Base-by-base conservation (phyloP, 2,113 vertebrate species). In the Scalopus aquaticus region DNA sequence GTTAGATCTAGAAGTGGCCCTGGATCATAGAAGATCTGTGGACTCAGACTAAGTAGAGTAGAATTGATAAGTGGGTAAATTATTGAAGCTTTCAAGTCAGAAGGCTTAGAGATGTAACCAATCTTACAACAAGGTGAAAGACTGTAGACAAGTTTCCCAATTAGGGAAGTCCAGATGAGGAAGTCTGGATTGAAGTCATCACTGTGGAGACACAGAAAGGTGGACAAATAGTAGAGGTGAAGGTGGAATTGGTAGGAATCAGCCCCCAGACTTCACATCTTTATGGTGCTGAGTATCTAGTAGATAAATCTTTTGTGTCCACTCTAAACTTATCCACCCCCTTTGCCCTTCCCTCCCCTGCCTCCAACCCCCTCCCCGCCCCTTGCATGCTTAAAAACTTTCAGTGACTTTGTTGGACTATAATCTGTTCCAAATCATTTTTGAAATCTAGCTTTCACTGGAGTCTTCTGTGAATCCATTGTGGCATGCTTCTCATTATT, bases 321-420 rank as follows among this genome's bases (percentile, higher is more conserved):
- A 26, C 15, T 60, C 10, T 88, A 26, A 86, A 70, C 3, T 37
- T 20, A n/a, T 35, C 46, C 7, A 9, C 26, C 17, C 46, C 37
- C 11, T 4, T 37, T 35, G 1, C n/a, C 1, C 6, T 9, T 35
- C 4, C 3, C n/a, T n/a, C n/a, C n/a, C n/a, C n/a, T n/a, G n/a
- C n/a, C n/a, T n/a, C n/a, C n/a, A n/a, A n/a, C n/a, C n/a, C n/a
- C n/a, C n/a, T n/a, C n/a, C n/a, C n/a, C n/a, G n/a, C n/a, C n/a
- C n/a, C n/a, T n/a, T n/a, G n/a, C n/a, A n/a, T n/a, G n/a, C n/a
- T 54, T 67, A 11, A 46, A 80, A 70, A 42, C 5, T 20, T 76
- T 39, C 46, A 58, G 7, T 85, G 37, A 8, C 35, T 94, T 15
- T 88, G 2, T 44, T 85, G 67, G 28, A 69, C 35, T 89, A 4